Evolutionary conservation across 2,113 vertebrate genomes (phyloP), one percentile per base, ranked within the genome.

Genomic region (Cyprinodon brontotheroides): DNA sequence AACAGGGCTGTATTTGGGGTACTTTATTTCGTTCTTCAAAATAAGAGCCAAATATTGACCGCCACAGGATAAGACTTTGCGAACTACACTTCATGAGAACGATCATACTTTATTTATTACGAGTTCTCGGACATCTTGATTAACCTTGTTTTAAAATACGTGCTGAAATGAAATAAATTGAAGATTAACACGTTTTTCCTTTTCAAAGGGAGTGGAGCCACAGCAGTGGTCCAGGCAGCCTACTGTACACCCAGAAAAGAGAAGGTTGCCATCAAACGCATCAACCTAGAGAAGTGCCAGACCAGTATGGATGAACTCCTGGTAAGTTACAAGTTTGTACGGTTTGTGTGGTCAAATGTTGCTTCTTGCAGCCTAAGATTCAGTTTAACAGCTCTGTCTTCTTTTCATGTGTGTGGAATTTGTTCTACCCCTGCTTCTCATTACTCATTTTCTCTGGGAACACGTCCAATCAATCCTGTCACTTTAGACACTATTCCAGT

Each of bases 301-400:
- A 98, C 97, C 0, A 98, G 96, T 90, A 98, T 98, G 97, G 97
- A 98, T 14, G 97, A 98, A 74, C 97, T 98, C 72, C 90, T 98
- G 96, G 97, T 98, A 96, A 72, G 89, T 70, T 12, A 20, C 5
- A 9, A 41, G 41, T 8, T 69, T 72, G 60, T 45, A 36, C 47
- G 15, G n/a, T n/a, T 39, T 15, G 11, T 10, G 15, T 43, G n/a
- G 11, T 40, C 68, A 84, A 79, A 85, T 45, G 4, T 29, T 69
- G 15, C 47, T 53, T 40, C 14, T 67, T 60, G 38, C 11, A 43
- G 67, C 77, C n/a, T 36, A 4, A 61, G 59, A 70, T 79, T 75
- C 36, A 37, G 40, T 66, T 79, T 17, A 12, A 22, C 47, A 60
- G 68, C 38, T 72, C 74, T 69, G 41, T 15, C 50, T 63, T 73